Evolutionary conservation across 2,113 vertebrate genomes (phyloP).

Genomic region (Scytalopus superciliaris): DNA sequence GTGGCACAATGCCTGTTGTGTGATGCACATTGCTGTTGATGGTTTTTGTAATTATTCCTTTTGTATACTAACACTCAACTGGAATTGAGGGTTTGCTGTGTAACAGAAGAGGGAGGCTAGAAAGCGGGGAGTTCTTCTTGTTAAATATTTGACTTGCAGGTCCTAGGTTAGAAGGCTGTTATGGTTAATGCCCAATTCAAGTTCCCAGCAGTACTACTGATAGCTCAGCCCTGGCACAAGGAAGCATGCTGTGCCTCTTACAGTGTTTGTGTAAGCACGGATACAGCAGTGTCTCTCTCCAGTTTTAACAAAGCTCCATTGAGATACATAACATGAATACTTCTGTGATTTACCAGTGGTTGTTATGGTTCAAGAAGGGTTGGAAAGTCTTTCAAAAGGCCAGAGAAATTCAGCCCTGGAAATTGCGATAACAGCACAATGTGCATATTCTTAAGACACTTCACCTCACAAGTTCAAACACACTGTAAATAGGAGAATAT

Average conservation of each 20-base stretch:
- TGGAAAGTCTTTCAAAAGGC: conserved; percentile 14
- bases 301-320: conserved; percentile 18
- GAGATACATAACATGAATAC: not conserved
- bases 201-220: not conserved
- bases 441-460: not conserved
- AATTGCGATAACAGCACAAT: not conserved
- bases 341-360: not conserved
- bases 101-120: not conserved
- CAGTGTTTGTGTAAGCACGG: not conserved
- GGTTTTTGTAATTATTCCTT: not conserved
- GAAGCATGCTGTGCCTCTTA: not conserved
- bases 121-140: not conserved
- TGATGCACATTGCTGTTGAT: not conserved
- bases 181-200: not conserved
- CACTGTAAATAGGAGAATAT: not conserved
- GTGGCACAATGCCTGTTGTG: accelerated
- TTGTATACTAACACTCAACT: not conserved
- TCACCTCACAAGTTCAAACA: not conserved
- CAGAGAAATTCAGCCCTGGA: not conserved
- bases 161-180: not conserved
- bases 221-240: not conserved
- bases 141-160: not conserved
- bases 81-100: not conserved
- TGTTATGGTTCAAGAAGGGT: not conserved
- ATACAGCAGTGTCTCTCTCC: not conserved